Percentiles rank a stretch among this genome's conserved stretches.
Conservation (phyloP, 2,113 vertebrate species). For the Peromyscus maniculatus region DNA sequence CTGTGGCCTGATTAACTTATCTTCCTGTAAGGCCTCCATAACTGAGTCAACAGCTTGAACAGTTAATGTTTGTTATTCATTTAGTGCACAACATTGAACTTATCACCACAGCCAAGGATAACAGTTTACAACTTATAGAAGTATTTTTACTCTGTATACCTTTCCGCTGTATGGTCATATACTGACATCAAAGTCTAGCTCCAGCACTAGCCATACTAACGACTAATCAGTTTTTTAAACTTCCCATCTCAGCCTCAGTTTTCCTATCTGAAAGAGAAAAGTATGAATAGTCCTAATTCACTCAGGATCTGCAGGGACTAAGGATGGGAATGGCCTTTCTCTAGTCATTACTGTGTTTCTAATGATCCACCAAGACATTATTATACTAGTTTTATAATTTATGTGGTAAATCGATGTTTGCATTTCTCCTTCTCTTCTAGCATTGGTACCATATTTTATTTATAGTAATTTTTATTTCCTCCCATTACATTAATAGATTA, state of each 20-base stretch:
- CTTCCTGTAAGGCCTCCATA: slow-evolving; percentile 44
- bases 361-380: slow-evolving; percentile 37
- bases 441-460: neutral
- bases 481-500: neutral
- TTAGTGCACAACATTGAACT: slow-evolving; percentile 8
- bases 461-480: slow-evolving; percentile 49
- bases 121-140: slow-evolving; percentile 43
- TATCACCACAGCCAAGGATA: slow-evolving; percentile 42
- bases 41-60: slow-evolving; percentile 13
- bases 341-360: slow-evolving; percentile 6
- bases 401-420: slow-evolving; percentile 17
- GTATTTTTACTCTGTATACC: neutral
- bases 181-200: neutral
- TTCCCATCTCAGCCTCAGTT: neutral
- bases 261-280: slow-evolving; percentile 11
- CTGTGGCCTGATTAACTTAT: slow-evolving; percentile 8
- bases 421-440: neutral
- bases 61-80: slow-evolving; percentile 39
- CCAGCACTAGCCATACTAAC: neutral
- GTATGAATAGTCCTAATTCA: neutral
- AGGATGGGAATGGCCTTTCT: neutral
- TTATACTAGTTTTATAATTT: slow-evolving; percentile 51
- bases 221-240: slow-evolving; percentile 1
- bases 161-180: neutral
- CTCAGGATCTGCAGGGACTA: neutral